A percentile compares a stretch with the other conserved stretches of the same genome.
Conservation (phyloP, 2,113 vertebrate genomes). For the Mastomys coucha region DNA sequence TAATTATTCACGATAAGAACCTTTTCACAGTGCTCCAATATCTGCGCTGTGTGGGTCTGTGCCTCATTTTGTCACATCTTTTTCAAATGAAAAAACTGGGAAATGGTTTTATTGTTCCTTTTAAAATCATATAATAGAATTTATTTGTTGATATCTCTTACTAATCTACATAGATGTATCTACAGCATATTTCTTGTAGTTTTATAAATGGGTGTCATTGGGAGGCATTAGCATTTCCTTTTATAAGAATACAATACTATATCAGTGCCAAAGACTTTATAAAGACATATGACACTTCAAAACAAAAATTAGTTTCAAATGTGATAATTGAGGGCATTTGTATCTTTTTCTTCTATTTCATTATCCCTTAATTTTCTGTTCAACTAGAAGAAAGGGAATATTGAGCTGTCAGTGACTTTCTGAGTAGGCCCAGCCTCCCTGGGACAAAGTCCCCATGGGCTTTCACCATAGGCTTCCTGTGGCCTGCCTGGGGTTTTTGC, state of each 20-base stretch:
- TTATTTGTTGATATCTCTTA: neutral
- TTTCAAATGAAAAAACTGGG: neutral
- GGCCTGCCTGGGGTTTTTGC: neutral
- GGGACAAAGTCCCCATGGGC: neutral
- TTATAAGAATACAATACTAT: neutral
- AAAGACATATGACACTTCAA: neutral
- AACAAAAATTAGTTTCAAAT: neutral
- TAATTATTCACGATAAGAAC: neutral
- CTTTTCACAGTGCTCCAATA: neutral
- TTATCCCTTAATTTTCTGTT: neutral
- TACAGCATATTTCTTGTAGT: constrained; percentile 9
- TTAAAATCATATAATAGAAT: neutral
- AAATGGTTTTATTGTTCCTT: constrained; percentile 4
- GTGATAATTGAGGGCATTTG: neutral
- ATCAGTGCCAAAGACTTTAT: neutral
- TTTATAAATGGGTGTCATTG: constrained; percentile 53
- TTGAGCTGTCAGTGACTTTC: neutral
- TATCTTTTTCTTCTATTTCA: neutral
- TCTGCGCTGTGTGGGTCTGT: neutral
- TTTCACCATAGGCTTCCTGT: constrained; percentile 7
- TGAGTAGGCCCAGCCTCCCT: neutral
- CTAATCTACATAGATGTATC: neutral
- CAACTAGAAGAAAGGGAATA: neutral
- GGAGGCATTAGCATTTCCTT: constrained; percentile 58
- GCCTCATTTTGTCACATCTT: neutral